These are phyloP conservation scores for Nowickia ferox DNA, from an alignment of 2,888 invertebrate species.

Conservation along the genomic window DNA sequence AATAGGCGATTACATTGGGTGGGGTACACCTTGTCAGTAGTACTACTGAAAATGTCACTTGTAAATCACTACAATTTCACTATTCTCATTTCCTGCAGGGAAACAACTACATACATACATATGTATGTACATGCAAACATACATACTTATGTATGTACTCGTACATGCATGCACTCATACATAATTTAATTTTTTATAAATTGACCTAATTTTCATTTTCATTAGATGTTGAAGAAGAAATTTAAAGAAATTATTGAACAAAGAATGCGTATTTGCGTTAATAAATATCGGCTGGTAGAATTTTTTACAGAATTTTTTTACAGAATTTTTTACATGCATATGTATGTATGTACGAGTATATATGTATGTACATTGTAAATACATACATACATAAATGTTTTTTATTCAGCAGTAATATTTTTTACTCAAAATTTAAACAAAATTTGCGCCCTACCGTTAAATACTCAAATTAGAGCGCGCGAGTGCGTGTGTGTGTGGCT, in stretches of 20 bases:
- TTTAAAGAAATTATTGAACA: slow-evolving; percentile 60
- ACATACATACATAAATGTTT: slow-evolving; percentile 8
- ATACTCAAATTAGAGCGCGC: background rate
- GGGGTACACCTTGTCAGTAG: no score
- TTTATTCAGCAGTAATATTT: slow-evolving; percentile 38
- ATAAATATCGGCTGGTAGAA: slow-evolving; percentile 1
- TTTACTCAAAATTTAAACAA: slow-evolving; percentile 9
- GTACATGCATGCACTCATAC: slow-evolving; percentile 10
- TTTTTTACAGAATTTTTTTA: background rate
- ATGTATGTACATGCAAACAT: background rate
- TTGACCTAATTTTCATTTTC: slow-evolving; percentile 63
- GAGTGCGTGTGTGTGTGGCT: background rate
- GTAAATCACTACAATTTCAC: no score
- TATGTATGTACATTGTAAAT: background rate
- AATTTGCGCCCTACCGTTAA: slow-evolving; percentile 62
- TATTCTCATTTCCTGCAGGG: no score
- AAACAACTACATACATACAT: no score
- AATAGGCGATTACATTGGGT: no score
- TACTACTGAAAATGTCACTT: no score
- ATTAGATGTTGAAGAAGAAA: slow-evolving; percentile 58
- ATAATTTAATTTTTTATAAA: slow-evolving; percentile 25
- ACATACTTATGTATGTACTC: background rate
- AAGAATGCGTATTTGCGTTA: slow-evolving; percentile 24
- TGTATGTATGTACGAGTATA: background rate
- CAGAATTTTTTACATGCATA: background rate